Conservation (phyloP, 2,113 vertebrate species). For the Carettochelys insculpta region DNA sequence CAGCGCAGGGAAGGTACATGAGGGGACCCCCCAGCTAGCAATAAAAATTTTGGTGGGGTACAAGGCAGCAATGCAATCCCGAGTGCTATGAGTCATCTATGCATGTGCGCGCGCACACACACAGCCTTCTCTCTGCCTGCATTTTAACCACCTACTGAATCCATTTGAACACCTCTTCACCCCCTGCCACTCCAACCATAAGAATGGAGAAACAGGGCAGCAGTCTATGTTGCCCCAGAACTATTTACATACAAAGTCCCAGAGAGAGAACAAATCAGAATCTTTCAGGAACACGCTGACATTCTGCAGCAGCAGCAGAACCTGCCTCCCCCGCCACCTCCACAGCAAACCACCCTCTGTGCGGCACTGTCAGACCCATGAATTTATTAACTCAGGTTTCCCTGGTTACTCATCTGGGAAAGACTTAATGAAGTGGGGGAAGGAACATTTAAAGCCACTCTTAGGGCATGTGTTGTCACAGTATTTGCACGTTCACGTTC, state of each 20-base stretch:
- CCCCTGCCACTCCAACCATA: accelerated
- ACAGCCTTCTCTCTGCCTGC: not conserved
- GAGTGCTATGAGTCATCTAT: too few species aligned
- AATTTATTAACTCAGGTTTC: not conserved
- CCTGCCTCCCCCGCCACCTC: not conserved
- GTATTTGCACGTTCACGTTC: not conserved
- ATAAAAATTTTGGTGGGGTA: too few species aligned
- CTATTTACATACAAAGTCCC: not conserved
- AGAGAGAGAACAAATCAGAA: not conserved
- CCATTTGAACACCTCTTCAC: not conserved
- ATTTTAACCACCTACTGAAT: not conserved
- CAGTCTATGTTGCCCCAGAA: not conserved
- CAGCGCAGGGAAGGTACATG: too few species aligned
- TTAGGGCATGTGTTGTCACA: accelerated
- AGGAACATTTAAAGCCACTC: not conserved
- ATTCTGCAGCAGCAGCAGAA: not conserved
- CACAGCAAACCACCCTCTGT: not conserved
- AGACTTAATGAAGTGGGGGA: accelerated
- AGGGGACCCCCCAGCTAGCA: too few species aligned
- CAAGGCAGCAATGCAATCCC: too few species aligned
- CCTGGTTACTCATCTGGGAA: not conserved
- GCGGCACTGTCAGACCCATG: not conserved
- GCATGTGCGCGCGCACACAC: accelerated
- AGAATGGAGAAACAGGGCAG: not conserved
- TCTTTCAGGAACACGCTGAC: not conserved